phyloP scores from a whole-genome alignment of 2,113 vertebrate species.

The Nothobranchius kuhntae region DNA sequence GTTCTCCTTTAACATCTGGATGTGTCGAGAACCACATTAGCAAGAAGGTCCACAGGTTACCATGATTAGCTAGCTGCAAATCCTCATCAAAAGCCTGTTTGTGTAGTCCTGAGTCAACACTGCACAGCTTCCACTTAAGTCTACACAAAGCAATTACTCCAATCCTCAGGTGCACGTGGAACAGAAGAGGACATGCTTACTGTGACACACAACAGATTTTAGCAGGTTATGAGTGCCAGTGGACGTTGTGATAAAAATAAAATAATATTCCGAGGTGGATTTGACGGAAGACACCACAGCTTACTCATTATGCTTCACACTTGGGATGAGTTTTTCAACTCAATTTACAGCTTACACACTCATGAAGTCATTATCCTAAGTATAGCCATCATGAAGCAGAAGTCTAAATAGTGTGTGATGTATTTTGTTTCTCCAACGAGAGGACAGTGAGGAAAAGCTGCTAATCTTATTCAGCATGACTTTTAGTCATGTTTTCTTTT shows the following conservation, averaged over 20 bases:
- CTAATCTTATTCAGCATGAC: conserved; percentile 47
- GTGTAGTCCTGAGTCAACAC: neutral
- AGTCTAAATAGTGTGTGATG: conserved; percentile 45
- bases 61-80: neutral
- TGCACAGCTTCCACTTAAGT: conserved; percentile 3
- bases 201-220: conserved; percentile 23
- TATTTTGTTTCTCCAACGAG: conserved; percentile 33
- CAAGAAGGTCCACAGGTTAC: neutral
- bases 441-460: conserved; percentile 11
- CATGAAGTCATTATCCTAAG: conserved; percentile 39
- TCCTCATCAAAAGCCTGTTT: conserved; percentile 16
- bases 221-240: conserved; percentile 35
- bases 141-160: conserved; percentile 7
- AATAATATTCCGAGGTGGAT: conserved; percentile 35
- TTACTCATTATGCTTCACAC: conserved; percentile 44
- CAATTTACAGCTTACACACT: conserved; percentile 40
- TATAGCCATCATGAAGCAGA: conserved; percentile 31
- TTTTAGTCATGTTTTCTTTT: conserved; percentile 11
- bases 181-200: conserved; percentile 48
- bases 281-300: conserved; percentile 55
- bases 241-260: conserved; percentile 34
- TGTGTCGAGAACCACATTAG: too few species aligned
- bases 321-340: conserved; percentile 37
- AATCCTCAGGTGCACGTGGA: conserved; percentile 37
- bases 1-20: too few species aligned